These are phyloP conservation scores for Stenichneumon culpator DNA, from an alignment of 2,888 invertebrate genomes.

Conservation along the genomic window DNA sequence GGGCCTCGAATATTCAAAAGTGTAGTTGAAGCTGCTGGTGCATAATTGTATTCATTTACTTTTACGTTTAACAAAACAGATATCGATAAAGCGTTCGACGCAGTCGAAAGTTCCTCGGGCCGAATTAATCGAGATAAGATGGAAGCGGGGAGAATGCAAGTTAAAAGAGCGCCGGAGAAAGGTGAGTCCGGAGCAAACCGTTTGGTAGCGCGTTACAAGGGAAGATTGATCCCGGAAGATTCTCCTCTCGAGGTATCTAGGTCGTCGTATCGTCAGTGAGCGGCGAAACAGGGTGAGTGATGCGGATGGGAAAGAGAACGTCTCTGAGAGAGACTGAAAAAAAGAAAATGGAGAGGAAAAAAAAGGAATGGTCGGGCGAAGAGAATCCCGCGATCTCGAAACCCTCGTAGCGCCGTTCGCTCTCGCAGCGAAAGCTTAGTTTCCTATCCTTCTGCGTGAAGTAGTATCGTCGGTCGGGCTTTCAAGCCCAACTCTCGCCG, in stretches of 20 bases:
- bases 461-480: conserved; percentile 56
- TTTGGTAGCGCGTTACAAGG: conserved; percentile 50
- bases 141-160: conserved; percentile 1
- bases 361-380: conserved; percentile 36
- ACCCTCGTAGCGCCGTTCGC: conserved; percentile 40
- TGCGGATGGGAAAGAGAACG: conserved; percentile 51
- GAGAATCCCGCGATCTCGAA: conserved; percentile 53
- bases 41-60: no score
- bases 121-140: conserved; percentile 40
- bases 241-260: conserved; percentile 60
- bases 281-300: conserved; percentile 39
- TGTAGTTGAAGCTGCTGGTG: no score
- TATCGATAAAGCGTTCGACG: neutral
- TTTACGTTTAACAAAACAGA: no score
- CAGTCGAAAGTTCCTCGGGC: conserved; percentile 4
- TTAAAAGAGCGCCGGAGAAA: conserved; percentile 36
- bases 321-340: conserved; percentile 60
- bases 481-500: conserved; percentile 57
- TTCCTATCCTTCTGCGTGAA: conserved; percentile 62
- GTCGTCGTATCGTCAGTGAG: conserved; percentile 54
- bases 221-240: conserved; percentile 61
- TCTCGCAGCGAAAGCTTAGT: conserved; percentile 61
- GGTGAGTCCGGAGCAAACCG: conserved; percentile 36
- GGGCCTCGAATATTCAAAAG: no score
- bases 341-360: conserved; percentile 32